phyloP scores from a whole-genome alignment of 64 coral and sea anemone species.

The Montipora capricornis region DNA sequence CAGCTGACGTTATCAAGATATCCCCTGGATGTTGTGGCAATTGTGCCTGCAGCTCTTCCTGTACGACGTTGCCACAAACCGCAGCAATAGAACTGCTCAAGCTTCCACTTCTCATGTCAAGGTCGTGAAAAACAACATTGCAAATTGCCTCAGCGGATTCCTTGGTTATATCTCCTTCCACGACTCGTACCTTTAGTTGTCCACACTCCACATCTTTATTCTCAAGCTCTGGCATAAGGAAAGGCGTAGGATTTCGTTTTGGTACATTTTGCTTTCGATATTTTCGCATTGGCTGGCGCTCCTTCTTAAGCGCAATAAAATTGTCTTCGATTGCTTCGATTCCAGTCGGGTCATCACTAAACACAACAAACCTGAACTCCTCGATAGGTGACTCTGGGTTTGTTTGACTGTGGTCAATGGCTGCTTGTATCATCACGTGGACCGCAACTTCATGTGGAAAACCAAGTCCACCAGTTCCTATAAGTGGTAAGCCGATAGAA shows the following conservation, averaged over 20 bases:
- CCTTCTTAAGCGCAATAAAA: constrained; percentile 27
- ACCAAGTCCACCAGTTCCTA: constrained; percentile 25
- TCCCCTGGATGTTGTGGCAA: neutral
- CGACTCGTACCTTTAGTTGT: neutral
- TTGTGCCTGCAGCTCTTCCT: neutral
- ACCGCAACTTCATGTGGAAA: constrained; percentile 5
- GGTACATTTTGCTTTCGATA: neutral
- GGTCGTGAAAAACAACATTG: constrained; percentile 8
- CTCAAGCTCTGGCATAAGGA: neutral
- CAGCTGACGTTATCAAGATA: neutral
- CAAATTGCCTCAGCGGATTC: constrained; percentile 10
- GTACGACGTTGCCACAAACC: neutral
- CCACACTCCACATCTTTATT: neutral
- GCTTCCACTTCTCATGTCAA: constrained; percentile 29
- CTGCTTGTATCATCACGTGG: constrained; percentile 15
- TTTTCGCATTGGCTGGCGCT: neutral
- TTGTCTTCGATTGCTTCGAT: neutral
- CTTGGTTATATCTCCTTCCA: constrained; percentile 7
- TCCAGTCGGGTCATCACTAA: neutral
- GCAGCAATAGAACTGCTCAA: neutral
- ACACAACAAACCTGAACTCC: constrained; percentile 31
- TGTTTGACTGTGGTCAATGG: constrained; percentile 12
- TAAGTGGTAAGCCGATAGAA: constrained; percentile 18
- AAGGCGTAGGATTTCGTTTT: neutral
- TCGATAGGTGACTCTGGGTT: constrained; percentile 30